Evolutionary conservation across 2,888 invertebrate genomes (phyloP), one percentile per base, ranked within the genome.

Genomic region (Strigamia crassipes): DNA sequence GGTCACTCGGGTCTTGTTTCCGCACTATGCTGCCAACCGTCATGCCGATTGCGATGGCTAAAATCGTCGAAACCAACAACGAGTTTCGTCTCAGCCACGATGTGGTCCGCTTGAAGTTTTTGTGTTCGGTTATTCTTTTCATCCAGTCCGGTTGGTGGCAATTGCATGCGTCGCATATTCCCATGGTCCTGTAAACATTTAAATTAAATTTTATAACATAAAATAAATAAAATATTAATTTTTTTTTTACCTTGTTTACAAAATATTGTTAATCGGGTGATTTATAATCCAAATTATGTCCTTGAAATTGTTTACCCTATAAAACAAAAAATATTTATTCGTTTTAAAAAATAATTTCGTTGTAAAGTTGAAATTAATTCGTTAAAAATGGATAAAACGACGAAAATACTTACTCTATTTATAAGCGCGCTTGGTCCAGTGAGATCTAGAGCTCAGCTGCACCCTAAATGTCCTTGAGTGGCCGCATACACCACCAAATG

Each of bases 51-150:
- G 15, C 21, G 51, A 80, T 10, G 18, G 21, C 80, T 12, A 51
- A 13, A 27, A 51, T 13, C 10, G 80, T 80, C 15, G 42, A 12
- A 2, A 80, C 42, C 13, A 80, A 51, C 1, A 79, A 41, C 4
- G 79, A 34, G n/a, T 79, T 34, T 23, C 23, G 9, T 38, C 42
- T 41, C 5, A 80, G 10, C 80, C 80, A 80, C 21, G 66, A 12
- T 66, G 66, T 66, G 1, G 23, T 23, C 9, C 23, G 21, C 27
- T 66, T 66, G 1, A 66, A 21, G 27, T 66, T 21, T 66, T 31
- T 66, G 23, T 66, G 1, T 6, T 66, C 27, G 10, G 15, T 51
- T 13, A n/a, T 51, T 18, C 51, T 51, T 15, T 15, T 51, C 1
- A 51, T n/a, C 51, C 51, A 51, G 15, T 51, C 51, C 18, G 51